Evolutionary conservation across 2,113 vertebrate genomes (phyloP), one percentile per base, ranked within the genome.

Genomic region (Oreotrochilus melanogaster): DNA sequence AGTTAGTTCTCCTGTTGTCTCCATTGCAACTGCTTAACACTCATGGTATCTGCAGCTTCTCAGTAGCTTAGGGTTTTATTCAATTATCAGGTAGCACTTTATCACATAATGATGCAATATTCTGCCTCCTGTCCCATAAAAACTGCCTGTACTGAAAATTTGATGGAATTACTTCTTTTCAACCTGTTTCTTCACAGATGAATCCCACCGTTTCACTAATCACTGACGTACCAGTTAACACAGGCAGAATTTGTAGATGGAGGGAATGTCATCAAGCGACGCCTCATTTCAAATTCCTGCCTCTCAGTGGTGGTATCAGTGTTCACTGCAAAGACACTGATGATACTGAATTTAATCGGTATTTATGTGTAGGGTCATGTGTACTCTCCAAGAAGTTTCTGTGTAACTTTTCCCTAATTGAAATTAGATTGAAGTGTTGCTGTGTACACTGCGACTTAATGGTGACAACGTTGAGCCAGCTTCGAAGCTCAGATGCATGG

Each of bases 331-430:
- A 72, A 87, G 82, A 79, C 75, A 86, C 79, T 74, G 69, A 88
- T 93, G 87, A 78, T 89, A 73, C 92, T 84, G 74, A 95, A 97
- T 96, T 92, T 88, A 75, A 94, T 95, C 96, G 92, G 78, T 95
- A 85, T 90, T 81, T 94, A 88, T 65, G 72, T 33, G 22, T 62
- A 80, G 92, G 76, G 88, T 95, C 89, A 92, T 91, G 78, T 81
- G 80, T 86, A 81, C 61, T 94, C 86, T 93, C 89, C 57, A 54
- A 94, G 92, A 96, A 97, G 95, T 95, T 96, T 96, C 95, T 94
- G 83, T 93, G 93, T 78, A 96, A 96, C 93, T 93, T 97, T 97
- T 93, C 78, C 79, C 91, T 96, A 94, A 95, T 95, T 95, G 95
- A 96, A 94, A 93, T 92, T 92, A 94, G 91, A 96, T 96, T 97